A percentile compares a stretch with the other conserved stretches of the same genome.
phyloP scores from a whole-genome alignment of 2,888 invertebrate species.

The Mimas tiliae region DNA sequence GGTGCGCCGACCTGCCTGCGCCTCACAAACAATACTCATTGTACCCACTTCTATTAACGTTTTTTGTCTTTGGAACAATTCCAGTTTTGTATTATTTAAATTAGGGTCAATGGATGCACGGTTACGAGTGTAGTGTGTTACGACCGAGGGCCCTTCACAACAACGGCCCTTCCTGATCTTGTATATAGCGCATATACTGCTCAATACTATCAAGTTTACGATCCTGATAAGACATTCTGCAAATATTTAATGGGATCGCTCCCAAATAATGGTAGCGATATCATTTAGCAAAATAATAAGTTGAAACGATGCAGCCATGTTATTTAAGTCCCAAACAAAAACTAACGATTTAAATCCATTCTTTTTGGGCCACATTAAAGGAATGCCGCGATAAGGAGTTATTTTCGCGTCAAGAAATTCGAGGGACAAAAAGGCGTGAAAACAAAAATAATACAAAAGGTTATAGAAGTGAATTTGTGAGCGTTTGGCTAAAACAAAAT shows the following conservation, averaged over 20 bases:
- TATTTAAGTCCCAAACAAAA: conserved; percentile 73
- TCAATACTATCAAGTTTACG: not conserved
- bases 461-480: conserved; percentile 84
- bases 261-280: conserved; percentile 52
- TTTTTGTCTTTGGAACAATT: conserved; percentile 61
- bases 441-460: conserved; percentile 83
- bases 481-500: conserved; percentile 83
- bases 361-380: conserved; percentile 79
- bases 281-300: conserved; percentile 61
- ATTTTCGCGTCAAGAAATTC: conserved; percentile 82
- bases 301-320: conserved; percentile 63
- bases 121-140: conserved; percentile 48
- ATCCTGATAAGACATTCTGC: conserved; percentile 21
- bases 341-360: conserved; percentile 64
- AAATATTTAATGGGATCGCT: conserved; percentile 30
- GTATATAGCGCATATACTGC: not conserved
- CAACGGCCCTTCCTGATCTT: not conserved
- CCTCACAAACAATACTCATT: conserved; percentile 61
- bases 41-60: conserved; percentile 52
- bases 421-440: conserved; percentile 83
- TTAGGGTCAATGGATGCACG: conserved; percentile 55
- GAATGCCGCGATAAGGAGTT: conserved; percentile 83
- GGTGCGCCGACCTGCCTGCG: conserved; percentile 34
- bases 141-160: not conserved
- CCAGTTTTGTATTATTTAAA: conserved; percentile 65